Evolutionary conservation across 2,797 vertebrate genomes (phyloP), one percentile per base, ranked within the genome.

Genomic region (Microtus obscurus): DNA sequence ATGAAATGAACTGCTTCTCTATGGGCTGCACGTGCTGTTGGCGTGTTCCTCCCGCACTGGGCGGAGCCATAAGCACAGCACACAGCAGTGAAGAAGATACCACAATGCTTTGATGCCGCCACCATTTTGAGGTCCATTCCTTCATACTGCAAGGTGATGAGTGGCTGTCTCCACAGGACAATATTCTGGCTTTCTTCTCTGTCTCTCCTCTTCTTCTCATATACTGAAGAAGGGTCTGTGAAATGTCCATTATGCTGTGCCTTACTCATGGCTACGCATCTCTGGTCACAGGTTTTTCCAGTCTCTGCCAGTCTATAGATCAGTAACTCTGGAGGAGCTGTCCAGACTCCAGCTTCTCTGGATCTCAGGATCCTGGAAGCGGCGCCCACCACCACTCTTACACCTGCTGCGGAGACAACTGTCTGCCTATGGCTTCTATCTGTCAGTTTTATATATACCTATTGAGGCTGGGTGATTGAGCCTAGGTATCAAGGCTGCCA

Each of bases 101-200:
- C 98, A 99, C 99, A 88, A 27, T 79, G 95, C 98, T 99, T 97
- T 99, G 98, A 93, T 99, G 99, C 95, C 99, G 98, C 99, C 99
- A 99, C 98, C 99, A 98, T 96, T 99, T 99, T 98, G 99, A 98
- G 78, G 99, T 99, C 99, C 98, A 99, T 98, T 99, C 99, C 99
- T 99, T 99, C 98, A 99, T 99, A 99, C 97, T 99, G 99, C 95
- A 99, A 98, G 90, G 99, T 99, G 98, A 99, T 98, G 67, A 99
- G 90, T 1, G 99, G 99, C 92, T 99, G 99, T 98, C 98, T 99
- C 99, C 99, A 99, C 73, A 99, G 98, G 51, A 99, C 99, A 98
- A 99, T 98, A 94, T 99, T 99, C 95, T 99, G 98, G 63, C 99
- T 99, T 94, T 99, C 99, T 97, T 99, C 99, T 92, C 99, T 98